Evolutionary conservation across 2,888 invertebrate genomes (phyloP).

Genomic region (Mechanitis messenoides): DNA sequence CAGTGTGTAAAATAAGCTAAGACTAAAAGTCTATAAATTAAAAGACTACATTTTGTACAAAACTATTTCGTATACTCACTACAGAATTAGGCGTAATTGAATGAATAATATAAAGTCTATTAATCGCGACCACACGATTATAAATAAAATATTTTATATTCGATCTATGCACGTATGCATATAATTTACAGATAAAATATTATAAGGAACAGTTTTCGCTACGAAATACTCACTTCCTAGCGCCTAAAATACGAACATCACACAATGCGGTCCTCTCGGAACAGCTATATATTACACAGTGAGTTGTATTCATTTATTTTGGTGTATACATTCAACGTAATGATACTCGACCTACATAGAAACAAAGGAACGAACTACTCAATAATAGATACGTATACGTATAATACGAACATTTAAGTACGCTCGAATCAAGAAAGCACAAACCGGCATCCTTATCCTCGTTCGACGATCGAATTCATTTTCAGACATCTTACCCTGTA

Average conservation of each 20-base stretch:
- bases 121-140: constrained; percentile 7
- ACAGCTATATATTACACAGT: background rate
- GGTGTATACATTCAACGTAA: background rate
- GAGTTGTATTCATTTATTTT: background rate
- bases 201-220: constrained; percentile 7
- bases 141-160: constrained; percentile 18
- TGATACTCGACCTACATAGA: background rate
- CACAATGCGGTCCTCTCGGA: background rate
- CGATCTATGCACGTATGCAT: constrained; percentile 12
- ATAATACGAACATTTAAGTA: constrained; percentile 1
- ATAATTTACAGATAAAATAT: constrained; percentile 1
- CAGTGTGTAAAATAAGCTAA: constrained; percentile 12
- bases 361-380: background rate
- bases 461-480: background rate
- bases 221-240: constrained; percentile 5
- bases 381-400: background rate
- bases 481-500: constrained; percentile 10
- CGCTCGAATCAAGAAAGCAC: background rate
- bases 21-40: constrained; percentile 12
- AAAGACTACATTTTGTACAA: constrained; percentile 21
- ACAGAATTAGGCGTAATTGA: constrained; percentile 7
- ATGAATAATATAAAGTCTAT: constrained; percentile 10
- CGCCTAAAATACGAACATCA: constrained; percentile 9
- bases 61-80: constrained; percentile 18
- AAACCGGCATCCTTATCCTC: background rate